Evolutionary conservation across 2,797 vertebrate genomes (phyloP).

Genomic region (Trachops cirrhosus): DNA sequence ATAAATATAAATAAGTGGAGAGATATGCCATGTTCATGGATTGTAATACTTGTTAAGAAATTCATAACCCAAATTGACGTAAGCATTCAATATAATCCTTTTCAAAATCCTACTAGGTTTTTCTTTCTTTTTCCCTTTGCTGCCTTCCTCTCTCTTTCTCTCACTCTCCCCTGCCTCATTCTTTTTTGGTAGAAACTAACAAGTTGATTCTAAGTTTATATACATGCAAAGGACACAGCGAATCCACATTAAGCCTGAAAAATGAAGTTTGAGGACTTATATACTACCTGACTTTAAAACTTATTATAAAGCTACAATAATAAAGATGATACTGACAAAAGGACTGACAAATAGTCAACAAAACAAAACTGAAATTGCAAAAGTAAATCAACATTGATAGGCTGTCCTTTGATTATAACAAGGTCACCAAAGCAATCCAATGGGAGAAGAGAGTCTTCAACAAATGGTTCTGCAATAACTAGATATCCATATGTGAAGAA

Average conservation of each 20-base stretch:
- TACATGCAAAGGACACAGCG: not conserved
- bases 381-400: not conserved
- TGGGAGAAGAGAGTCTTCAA: not conserved
- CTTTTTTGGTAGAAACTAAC: not conserved
- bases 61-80: not conserved
- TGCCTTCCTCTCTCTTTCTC: not conserved
- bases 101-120: not conserved
- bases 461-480: not conserved
- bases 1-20: not conserved
- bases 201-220: not conserved
- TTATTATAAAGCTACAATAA: not conserved
- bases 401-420: not conserved
- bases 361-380: not conserved
- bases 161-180: too few species aligned
- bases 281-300: not conserved
- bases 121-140: not conserved
- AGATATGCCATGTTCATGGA: not conserved
- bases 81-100: not conserved
- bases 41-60: not conserved
- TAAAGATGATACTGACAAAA: not conserved
- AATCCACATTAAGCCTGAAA: not conserved
- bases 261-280: not conserved
- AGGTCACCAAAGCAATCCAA: not conserved
- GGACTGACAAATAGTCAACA: not conserved
- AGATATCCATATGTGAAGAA: not conserved